Evolutionary conservation across 2,797 vertebrate genomes (phyloP).

Genomic region (Tenualosa thibaudeaui): DNA sequence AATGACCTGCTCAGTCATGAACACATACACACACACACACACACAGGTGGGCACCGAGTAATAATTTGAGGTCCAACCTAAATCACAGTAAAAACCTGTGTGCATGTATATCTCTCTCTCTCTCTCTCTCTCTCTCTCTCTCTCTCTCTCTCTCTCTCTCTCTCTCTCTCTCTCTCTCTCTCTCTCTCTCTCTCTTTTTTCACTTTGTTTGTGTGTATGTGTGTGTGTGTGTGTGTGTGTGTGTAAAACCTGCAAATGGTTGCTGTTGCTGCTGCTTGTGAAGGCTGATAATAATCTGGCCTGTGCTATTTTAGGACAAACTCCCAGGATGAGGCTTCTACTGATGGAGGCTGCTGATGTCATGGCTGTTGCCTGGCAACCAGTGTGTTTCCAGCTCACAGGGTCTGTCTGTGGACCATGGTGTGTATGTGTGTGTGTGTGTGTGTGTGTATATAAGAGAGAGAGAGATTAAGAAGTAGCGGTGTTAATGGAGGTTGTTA

Average conservation of each 20-base stretch:
- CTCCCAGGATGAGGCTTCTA: conserved; percentile 51
- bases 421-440: too few species aligned
- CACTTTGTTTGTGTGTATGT: not conserved
- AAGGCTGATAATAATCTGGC: conserved; percentile 71
- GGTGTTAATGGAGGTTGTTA: not conserved
- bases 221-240: conserved; percentile 1
- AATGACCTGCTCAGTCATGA: too few species aligned
- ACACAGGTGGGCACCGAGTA: conserved; percentile 16
- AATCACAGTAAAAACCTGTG: not conserved
- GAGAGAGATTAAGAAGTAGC: not conserved
- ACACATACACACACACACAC: not conserved
- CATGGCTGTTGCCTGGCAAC: conserved; percentile 78
- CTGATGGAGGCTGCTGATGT: conserved; percentile 76
- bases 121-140: not conserved
- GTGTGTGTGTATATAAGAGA: not conserved
- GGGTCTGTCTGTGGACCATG: conserved; percentile 63
- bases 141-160: too few species aligned
- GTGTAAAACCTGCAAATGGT: conserved; percentile 49
- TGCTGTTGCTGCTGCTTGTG: conserved; percentile 57
- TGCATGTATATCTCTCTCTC: not conserved
- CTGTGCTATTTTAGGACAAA: conserved; percentile 74
- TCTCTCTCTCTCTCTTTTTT: not conserved
- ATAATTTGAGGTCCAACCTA: not conserved
- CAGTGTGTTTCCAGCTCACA: conserved; percentile 66
- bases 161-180: too few species aligned